Conservation (phyloP, 2,113 vertebrate species). For the Laterallus jamaicensis region DNA sequence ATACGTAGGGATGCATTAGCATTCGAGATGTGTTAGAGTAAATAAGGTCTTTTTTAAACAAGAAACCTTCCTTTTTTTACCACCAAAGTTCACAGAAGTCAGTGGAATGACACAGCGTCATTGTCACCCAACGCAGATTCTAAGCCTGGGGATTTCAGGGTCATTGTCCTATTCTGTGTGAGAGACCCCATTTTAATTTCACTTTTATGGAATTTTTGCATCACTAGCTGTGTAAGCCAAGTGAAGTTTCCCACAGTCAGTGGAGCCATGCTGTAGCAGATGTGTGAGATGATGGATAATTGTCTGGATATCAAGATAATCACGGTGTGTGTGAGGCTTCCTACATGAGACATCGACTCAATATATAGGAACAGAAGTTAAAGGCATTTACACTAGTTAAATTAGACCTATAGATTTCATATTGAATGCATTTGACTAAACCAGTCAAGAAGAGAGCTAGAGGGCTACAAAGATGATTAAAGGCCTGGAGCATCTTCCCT, state of each 20-base stretch:
- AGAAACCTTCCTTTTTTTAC: not conserved
- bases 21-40: conserved; percentile 18
- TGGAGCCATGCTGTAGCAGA: not conserved
- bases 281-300: not conserved
- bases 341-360: not conserved
- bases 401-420: not conserved
- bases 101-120: not conserved
- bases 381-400: not conserved
- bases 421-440: not conserved
- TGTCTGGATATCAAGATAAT: not conserved
- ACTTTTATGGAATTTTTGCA: not conserved
- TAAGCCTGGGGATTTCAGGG: not conserved
- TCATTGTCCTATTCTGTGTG: not conserved
- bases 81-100: not conserved
- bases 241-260: not conserved
- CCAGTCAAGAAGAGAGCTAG: not conserved
- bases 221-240: not conserved
- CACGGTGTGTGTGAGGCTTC: not conserved
- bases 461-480: no score
- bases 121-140: not conserved
- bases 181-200: not conserved
- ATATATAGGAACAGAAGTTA: not conserved
- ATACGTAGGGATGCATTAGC: not conserved
- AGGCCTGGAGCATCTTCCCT: no score
- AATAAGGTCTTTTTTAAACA: conserved; percentile 15